Conservation (phyloP, 2,113 vertebrate species). For the Chinchilla lanigera region DNA sequence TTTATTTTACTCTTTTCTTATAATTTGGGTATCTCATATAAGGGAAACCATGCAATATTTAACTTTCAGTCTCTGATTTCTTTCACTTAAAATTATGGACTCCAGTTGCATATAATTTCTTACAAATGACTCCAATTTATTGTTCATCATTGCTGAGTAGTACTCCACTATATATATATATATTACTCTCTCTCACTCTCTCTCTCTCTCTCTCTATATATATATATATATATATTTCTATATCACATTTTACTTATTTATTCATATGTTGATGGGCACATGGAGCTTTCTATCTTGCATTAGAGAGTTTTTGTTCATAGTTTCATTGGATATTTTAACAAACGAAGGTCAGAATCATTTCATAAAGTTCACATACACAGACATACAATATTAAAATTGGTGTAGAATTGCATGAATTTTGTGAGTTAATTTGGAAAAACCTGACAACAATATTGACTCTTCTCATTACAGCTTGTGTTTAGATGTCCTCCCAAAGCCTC, state of each 20-base stretch:
- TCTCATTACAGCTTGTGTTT: background rate
- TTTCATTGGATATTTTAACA: background rate
- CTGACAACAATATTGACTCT: background rate
- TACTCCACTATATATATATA: background rate
- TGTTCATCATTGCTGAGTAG: background rate
- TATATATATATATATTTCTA: no score
- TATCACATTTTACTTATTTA: background rate
- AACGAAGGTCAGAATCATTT: background rate
- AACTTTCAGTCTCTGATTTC: background rate
- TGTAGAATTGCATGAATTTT: background rate
- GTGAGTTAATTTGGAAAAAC: background rate
- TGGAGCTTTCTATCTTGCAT: background rate
- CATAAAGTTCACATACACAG: background rate
- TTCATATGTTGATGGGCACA: background rate
- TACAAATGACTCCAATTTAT: background rate
- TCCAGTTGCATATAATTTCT: background rate
- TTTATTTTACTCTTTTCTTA: background rate
- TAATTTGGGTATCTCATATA: background rate
- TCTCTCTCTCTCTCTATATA: no score
- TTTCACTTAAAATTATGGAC: background rate
- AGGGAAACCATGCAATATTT: background rate
- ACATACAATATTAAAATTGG: background rate
- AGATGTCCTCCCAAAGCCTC: background rate
- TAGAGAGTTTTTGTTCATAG: background rate
- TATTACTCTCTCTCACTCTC: no score